phyloP scores from a whole-genome alignment of 2,888 invertebrate genomes.

The Eilema depressum region DNA sequence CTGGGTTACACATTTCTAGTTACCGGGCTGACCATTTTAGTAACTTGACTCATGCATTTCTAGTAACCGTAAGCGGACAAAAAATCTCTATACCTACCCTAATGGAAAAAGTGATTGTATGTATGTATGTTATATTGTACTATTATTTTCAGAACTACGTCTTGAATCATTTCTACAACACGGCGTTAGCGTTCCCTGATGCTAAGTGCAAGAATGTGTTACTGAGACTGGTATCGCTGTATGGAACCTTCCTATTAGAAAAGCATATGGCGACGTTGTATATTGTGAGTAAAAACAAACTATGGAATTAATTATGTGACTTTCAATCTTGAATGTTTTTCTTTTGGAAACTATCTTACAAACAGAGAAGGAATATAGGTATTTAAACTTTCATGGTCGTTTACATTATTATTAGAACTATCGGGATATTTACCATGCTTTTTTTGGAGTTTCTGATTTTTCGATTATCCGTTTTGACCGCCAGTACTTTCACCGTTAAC shows the following conservation, averaged over 20 bases:
- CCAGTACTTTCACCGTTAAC: no score
- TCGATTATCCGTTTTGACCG: no score
- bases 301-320: no score
- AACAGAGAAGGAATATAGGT: neutral
- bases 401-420: no score
- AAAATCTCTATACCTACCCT: no score
- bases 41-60: no score
- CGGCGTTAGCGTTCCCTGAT: slow-evolving; percentile 77
- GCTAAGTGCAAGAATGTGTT: slow-evolving; percentile 83
- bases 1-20: no score
- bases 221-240: slow-evolving; percentile 88
- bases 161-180: slow-evolving; percentile 82
- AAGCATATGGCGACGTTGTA: slow-evolving; percentile 92
- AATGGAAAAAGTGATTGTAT: neutral
- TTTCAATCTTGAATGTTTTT: neutral
- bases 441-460: no score
- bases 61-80: no score
- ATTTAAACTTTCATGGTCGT: no score
- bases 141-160: slow-evolving; percentile 81
- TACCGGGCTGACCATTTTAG: no score
- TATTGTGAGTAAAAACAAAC: slow-evolving; percentile 81
- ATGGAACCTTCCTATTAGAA: slow-evolving; percentile 90
- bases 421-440: no score
- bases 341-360: neutral
- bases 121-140: neutral